Evolutionary conservation across 2,888 invertebrate species (phyloP).

Genomic region (Dasysyrphus tricinctus): DNA sequence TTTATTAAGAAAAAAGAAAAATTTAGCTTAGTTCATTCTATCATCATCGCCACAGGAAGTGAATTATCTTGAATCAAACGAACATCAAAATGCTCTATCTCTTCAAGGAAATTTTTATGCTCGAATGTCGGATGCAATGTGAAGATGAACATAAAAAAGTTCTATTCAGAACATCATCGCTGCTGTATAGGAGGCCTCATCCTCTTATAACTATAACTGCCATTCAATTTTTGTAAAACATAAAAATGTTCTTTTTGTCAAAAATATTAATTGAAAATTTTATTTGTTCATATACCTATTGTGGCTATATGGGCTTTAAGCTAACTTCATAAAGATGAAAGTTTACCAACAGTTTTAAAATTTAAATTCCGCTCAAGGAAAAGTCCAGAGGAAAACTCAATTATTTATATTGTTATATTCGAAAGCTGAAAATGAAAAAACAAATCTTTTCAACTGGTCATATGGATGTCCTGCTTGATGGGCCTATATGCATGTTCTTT

Average conservation of each 20-base stretch:
- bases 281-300: not conserved
- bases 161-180: not conserved
- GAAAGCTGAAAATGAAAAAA: not conserved
- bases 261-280: conserved; percentile 3
- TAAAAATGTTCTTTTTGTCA: not conserved
- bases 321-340: no score
- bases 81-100: conserved; percentile 19
- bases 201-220: not conserved
- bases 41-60: conserved; percentile 23
- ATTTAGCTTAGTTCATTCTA: conserved; percentile 18
- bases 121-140: conserved; percentile 1
- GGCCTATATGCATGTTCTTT: not conserved
- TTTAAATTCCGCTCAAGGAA: not conserved
- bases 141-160: not conserved
- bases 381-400: not conserved
- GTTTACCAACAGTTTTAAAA: not conserved
- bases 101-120: not conserved
- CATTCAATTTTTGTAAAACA: not conserved
- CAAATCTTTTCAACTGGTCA: not conserved
- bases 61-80: conserved; percentile 14
- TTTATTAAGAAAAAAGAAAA: not conserved
- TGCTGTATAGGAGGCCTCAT: not conserved
- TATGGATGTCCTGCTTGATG: not conserved
- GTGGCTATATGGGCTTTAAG: no score
- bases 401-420: not conserved